Percentiles rank a stretch among this genome's conserved stretches.
These are phyloP conservation scores for Axea sp. DNA, from an alignment of 2,888 invertebrate genomes.

Conservation along the genomic window DNA sequence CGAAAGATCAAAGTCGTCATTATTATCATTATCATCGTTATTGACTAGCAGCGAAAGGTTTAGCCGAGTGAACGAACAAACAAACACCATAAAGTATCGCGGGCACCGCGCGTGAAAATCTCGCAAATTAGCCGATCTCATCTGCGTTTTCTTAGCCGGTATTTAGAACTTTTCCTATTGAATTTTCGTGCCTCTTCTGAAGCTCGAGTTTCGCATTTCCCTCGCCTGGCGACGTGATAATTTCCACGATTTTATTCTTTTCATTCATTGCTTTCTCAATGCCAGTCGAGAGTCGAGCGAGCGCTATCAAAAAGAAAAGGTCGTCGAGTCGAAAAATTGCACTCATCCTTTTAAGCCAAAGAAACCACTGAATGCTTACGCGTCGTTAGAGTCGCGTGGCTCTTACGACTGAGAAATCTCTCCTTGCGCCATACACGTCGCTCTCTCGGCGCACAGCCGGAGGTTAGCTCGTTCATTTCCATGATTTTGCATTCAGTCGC, in stretches of 20 bases:
- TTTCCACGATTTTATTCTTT: slow-evolving; percentile 56
- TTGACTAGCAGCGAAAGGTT: slow-evolving; percentile 40
- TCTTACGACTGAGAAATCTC: slow-evolving; percentile 52
- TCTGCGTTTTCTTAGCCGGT: slow-evolving; percentile 33
- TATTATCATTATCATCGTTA: slow-evolving; percentile 44
- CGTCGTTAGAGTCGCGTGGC: slow-evolving; percentile 61
- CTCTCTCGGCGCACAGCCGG: slow-evolving; percentile 60
- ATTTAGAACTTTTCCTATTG: slow-evolving; percentile 49
- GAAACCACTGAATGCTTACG: slow-evolving; percentile 65
- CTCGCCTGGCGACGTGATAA: slow-evolving; percentile 50
- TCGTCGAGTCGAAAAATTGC: slow-evolving; percentile 70
- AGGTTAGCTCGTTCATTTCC: slow-evolving; percentile 64
- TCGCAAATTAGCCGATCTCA: slow-evolving; percentile 45
- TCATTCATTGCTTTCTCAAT: slow-evolving; percentile 59
- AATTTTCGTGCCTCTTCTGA: slow-evolving; percentile 34
- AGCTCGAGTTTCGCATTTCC: slow-evolving; percentile 12
- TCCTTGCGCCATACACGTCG: slow-evolving; percentile 44
- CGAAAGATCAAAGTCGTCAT: slow-evolving; percentile 37
- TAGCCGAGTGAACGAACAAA: slow-evolving; percentile 1
- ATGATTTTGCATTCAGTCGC: slow-evolving; percentile 62
- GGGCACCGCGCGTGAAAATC: slow-evolving; percentile 43
- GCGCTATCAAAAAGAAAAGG: slow-evolving; percentile 61
- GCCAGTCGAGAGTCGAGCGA: slow-evolving; percentile 38
- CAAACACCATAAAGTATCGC: slow-evolving; percentile 12
- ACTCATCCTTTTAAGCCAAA: slow-evolving; percentile 66